Percentiles rank a stretch among this genome's conserved stretches.
Conservation (phyloP, 2,797 vertebrate genomes). For the Chrysocyon brachyurus region DNA sequence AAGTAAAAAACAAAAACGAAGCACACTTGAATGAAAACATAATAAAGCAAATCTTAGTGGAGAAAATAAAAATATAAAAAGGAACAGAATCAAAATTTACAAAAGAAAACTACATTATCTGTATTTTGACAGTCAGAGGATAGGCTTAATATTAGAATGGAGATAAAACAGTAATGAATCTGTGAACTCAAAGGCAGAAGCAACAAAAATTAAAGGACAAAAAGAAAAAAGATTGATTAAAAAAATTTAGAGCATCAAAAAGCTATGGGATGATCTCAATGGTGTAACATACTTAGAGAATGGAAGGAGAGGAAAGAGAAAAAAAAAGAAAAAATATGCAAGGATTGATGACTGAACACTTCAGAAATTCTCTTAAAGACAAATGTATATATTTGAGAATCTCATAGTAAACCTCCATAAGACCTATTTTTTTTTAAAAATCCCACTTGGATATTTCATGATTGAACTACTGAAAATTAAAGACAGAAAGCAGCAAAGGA, state of each 20-base stretch:
- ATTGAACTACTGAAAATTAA: background rate
- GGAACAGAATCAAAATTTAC: background rate
- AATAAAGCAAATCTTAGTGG: slow-evolving; percentile 11
- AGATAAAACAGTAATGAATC: background rate
- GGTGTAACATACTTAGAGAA: background rate
- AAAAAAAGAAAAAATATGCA: background rate
- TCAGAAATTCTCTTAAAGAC: background rate
- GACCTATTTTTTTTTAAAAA: background rate
- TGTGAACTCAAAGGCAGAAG: background rate
- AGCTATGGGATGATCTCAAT: background rate
- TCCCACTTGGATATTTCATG: background rate
- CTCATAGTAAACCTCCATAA: background rate
- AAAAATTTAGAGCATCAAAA: background rate
- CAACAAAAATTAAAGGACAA: background rate
- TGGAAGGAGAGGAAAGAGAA: background rate
- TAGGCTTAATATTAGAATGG: background rate
- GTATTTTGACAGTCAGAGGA: background rate
- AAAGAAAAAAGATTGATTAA: background rate
- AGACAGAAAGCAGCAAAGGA: background rate
- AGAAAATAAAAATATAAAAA: background rate
- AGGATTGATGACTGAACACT: background rate
- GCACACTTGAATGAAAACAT: background rate
- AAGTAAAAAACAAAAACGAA: background rate
- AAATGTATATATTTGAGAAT: slow-evolving; percentile 14
- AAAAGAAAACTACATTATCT: slow-evolving; percentile 21